Percentiles rank a stretch among this genome's conserved stretches.
These are phyloP conservation scores for Theonella swinhoei DNA, from an alignment of 37 sponge, comb jelly and placozoan species.

Conservation along the genomic window DNA sequence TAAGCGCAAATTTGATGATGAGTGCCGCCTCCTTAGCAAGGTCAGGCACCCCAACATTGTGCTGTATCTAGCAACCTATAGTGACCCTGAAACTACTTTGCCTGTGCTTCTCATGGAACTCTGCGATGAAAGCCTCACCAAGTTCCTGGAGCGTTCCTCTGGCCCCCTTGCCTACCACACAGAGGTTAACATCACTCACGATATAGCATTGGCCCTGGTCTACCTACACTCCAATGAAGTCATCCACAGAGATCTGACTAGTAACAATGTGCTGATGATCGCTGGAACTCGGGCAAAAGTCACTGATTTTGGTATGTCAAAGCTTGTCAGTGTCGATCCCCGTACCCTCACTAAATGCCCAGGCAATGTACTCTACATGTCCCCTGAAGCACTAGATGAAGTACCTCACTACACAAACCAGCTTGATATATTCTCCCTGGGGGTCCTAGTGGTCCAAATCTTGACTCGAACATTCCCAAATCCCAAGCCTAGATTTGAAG, in stretches of 20 bases:
- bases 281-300: neutral
- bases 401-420: neutral
- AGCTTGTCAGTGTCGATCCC: neutral
- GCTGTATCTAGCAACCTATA: constrained; percentile 4
- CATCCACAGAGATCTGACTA: constrained; percentile 13
- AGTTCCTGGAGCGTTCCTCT: constrained; percentile 20
- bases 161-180: neutral
- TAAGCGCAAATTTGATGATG: neutral
- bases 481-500: neutral
- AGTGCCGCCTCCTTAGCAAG: constrained; percentile 11
- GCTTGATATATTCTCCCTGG: neutral
- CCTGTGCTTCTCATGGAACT: constrained; percentile 32
- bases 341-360: neutral
- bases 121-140: constrained; percentile 24
- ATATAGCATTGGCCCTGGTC: neutral
- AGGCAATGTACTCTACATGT: neutral
- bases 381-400: neutral
- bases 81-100: neutral
- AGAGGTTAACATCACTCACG: neutral
- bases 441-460: constrained; percentile 3
- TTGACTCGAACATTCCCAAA: neutral
- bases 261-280: constrained; percentile 1
- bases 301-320: constrained; percentile 1
- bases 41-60: constrained; percentile 29
- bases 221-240: constrained; percentile 5